Conservation (phyloP, 2,797 vertebrate genomes). For the Sebastes taczanowskii region DNA sequence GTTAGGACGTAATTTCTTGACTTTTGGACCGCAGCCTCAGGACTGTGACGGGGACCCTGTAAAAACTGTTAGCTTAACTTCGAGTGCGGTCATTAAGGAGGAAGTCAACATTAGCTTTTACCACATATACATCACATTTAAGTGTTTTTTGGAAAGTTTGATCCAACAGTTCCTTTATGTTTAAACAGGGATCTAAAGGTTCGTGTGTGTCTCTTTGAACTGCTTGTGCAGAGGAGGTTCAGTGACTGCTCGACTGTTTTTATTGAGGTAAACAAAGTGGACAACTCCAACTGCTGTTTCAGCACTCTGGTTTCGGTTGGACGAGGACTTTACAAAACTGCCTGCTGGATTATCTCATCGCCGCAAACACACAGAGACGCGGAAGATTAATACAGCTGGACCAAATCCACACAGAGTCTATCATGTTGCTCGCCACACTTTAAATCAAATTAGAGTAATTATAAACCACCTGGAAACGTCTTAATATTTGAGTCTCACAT, state of each 20-base stretch:
- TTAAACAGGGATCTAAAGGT: constrained; percentile 50
- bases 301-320: constrained; percentile 39
- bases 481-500: background rate
- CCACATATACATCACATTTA: constrained; percentile 59
- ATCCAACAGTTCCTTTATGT: constrained; percentile 46
- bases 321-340: constrained; percentile 15
- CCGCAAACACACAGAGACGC: constrained; percentile 19
- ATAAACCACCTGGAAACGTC: constrained; percentile 52
- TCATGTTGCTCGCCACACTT: constrained; percentile 15
- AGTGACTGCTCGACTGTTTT: constrained; percentile 47
- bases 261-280: constrained; percentile 58
- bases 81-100: constrained; percentile 55
- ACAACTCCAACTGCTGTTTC: constrained; percentile 58
- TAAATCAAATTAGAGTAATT: constrained; percentile 35
- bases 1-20: too few relatives aligned
- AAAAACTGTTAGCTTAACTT: constrained; percentile 70
- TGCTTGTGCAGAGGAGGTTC: constrained; percentile 41
- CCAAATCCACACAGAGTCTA: constrained; percentile 31
- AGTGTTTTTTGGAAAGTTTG: constrained; percentile 73
- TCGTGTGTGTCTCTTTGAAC: constrained; percentile 44
- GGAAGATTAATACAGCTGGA: constrained; percentile 48
- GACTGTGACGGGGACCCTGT: constrained; percentile 49
- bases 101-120: constrained; percentile 60
- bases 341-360: constrained; percentile 44
- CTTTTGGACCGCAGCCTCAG: background rate